These are phyloP conservation scores for Heliconius ismenius DNA, from an alignment of 2,888 invertebrate genomes.

Conservation along the genomic window DNA sequence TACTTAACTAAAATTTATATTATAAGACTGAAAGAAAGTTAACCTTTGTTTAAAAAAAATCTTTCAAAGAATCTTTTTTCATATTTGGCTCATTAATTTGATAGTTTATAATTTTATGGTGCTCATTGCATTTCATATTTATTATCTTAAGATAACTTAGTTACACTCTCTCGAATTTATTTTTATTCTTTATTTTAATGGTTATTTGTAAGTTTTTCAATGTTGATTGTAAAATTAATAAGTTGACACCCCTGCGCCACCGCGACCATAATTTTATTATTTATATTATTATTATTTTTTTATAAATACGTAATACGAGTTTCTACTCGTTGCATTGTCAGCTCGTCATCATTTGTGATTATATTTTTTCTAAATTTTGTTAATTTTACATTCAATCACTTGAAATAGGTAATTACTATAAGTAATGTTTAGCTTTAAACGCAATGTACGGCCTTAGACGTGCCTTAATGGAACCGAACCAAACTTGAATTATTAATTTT, in stretches of 20 bases:
- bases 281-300: not conserved
- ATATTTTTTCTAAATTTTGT: conserved; percentile 1
- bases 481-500: conserved; percentile 64
- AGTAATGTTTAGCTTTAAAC: conserved; percentile 69
- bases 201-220: not conserved
- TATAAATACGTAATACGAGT: not conserved
- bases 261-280: no score
- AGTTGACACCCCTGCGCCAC: not conserved
- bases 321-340: not conserved
- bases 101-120: conserved; percentile 29
- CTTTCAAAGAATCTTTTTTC: not conserved
- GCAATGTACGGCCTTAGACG: conserved; percentile 70
- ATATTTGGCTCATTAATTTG: conserved; percentile 7
- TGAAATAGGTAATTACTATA: conserved; percentile 33
- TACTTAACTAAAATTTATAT: conserved; percentile 47
- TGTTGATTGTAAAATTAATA: conserved; percentile 20
- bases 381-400: conserved; percentile 32
- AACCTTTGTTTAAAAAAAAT: conserved; percentile 33
- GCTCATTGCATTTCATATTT: conserved; percentile 40
- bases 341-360: not conserved
- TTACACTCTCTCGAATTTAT: conserved; percentile 43
- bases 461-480: conserved; percentile 79
- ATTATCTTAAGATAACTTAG: conserved; percentile 31
- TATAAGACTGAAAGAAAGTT: conserved; percentile 62
- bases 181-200: conserved; percentile 16